Evolutionary conservation across 2,113 vertebrate species (phyloP).

Genomic region (Carlito syrichta): DNA sequence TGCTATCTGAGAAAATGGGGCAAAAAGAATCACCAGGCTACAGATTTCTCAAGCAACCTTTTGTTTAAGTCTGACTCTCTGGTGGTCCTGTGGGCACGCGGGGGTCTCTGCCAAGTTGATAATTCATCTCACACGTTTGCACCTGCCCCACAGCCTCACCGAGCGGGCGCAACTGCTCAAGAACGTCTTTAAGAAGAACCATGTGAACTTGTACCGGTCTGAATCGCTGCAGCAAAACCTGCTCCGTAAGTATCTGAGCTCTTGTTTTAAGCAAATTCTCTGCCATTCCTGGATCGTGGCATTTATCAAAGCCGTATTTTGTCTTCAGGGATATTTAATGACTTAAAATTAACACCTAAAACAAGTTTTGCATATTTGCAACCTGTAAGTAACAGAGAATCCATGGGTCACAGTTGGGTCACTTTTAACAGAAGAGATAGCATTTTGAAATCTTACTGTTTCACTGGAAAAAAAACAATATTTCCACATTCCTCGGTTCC

Average conservation of each 20-base stretch:
- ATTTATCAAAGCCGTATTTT: background rate
- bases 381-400: background rate
- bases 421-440: background rate
- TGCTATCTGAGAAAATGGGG: conserved; percentile 19
- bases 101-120: conserved; percentile 14
- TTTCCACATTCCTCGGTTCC: conserved; percentile 31
- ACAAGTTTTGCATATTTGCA: background rate
- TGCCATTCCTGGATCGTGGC: background rate
- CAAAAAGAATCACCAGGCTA: background rate
- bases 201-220: conserved; percentile 93
- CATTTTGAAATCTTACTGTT: conserved; percentile 6
- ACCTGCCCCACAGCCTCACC: conserved; percentile 86
- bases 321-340: background rate
- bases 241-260: conserved; percentile 90
- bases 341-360: background rate
- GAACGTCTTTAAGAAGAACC: conserved; percentile 99
- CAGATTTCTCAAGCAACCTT: background rate
- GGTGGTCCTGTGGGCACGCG: background rate
- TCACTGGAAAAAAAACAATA: conserved; percentile 31
- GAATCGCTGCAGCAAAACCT: conserved; percentile 97
- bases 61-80: conserved; percentile 25
- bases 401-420: background rate
- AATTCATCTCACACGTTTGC: conserved; percentile 40
- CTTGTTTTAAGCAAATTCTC: background rate
- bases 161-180: conserved; percentile 97